Evolutionary conservation across 1,140 invertebrate species (phyloP).

Genomic region (Temnothorax nylanderi): DNA sequence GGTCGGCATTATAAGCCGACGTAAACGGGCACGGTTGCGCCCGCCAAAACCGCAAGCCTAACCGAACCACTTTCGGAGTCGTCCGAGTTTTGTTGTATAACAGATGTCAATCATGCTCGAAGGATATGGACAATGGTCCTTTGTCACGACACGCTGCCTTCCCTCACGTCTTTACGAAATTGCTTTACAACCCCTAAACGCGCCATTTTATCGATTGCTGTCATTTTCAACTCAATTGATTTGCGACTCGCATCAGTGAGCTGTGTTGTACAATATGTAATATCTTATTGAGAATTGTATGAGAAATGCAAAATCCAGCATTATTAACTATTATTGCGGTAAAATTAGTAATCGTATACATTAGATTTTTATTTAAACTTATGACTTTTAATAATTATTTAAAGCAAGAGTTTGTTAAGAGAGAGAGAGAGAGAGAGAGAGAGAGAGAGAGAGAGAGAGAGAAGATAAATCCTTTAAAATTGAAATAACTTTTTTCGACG

Average conservation of each 20-base stretch:
- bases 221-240: conserved; percentile 51
- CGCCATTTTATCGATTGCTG: conserved; percentile 41
- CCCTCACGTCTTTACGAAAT: conserved; percentile 53
- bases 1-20: conserved; percentile 48
- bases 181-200: conserved; percentile 53
- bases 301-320: not conserved
- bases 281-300: conserved; percentile 20
- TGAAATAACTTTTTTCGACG: not conserved
- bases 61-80: conserved; percentile 50
- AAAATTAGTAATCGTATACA: not conserved
- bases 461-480: not conserved
- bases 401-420: not conserved
- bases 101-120: conserved; percentile 64
- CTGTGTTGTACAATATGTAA: not conserved
- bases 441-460: not conserved
- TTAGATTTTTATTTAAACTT: conserved; percentile 13
- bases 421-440: too few species aligned
- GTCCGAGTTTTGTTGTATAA: conserved; percentile 55
- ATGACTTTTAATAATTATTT: not conserved
- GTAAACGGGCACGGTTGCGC: conserved; percentile 43
- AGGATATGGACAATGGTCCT: conserved; percentile 56
- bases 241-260: not conserved
- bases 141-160: conserved; percentile 55
- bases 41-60: conserved; percentile 57
- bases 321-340: not conserved